Conservation (phyloP, 2,888 invertebrate species). For the Eristalis tenax region DNA sequence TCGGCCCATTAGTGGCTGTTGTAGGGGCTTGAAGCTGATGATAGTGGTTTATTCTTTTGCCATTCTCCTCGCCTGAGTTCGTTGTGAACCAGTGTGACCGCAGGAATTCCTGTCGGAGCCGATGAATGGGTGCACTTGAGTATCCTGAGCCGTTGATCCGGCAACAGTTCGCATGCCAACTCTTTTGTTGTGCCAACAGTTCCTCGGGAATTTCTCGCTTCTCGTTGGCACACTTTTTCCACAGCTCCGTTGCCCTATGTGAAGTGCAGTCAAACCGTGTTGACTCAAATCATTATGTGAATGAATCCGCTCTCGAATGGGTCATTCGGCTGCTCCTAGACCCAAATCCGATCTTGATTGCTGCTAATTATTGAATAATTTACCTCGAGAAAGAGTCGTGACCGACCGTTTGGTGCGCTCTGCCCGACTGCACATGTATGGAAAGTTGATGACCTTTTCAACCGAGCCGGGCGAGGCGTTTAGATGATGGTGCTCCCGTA, state of each 20-base stretch:
- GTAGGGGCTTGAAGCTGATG: background rate
- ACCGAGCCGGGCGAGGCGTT: background rate
- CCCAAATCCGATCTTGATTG: background rate
- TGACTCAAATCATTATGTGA: background rate
- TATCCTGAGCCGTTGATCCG: background rate
- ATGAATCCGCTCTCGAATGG: background rate
- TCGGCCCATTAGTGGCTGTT: background rate
- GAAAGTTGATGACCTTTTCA: conserved; percentile 41
- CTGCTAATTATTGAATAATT: conserved; percentile 35
- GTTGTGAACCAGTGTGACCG: background rate
- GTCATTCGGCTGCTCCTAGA: background rate
- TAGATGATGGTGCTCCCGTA: background rate
- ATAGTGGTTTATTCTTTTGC: conserved; percentile 3
- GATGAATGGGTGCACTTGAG: conserved; percentile 26
- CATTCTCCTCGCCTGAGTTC: conserved; percentile 17
- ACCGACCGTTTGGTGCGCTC: conserved; percentile 10
- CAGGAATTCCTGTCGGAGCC: background rate
- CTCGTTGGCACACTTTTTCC: conserved; percentile 33
- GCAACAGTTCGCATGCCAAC: conserved; percentile 41
- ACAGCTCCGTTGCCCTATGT: background rate
- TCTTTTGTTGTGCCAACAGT: conserved; percentile 46
- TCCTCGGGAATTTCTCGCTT: background rate
- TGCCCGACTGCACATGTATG: conserved; percentile 2
- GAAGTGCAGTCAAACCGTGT: background rate
- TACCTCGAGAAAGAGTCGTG: conserved; percentile 21